Evolutionary conservation across 1,140 invertebrate species (phyloP).

Genomic region (Procambarus virginalis): DNA sequence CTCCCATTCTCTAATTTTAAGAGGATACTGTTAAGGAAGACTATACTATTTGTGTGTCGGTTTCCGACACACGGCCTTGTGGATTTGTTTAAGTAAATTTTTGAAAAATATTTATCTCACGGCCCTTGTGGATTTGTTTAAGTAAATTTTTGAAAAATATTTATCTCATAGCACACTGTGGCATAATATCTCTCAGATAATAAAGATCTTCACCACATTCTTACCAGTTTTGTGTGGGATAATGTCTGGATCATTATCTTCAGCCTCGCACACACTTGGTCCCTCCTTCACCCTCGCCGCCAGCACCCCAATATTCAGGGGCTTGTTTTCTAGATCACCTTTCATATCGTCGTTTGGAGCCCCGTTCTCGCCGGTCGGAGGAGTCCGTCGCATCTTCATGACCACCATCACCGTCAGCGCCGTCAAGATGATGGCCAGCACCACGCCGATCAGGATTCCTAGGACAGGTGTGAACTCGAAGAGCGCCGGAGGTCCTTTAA

Average conservation of each 20-base stretch:
- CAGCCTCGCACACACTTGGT: conserved; percentile 80
- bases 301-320: conserved; percentile 74
- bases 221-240: conserved; percentile 83
- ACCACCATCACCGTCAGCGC: conserved; percentile 83
- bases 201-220: not conserved
- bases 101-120: too few species aligned
- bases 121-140: too few species aligned
- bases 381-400: conserved; percentile 79
- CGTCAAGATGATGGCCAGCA: conserved; percentile 82
- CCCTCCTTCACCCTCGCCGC: conserved; percentile 74
- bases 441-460: conserved; percentile 82
- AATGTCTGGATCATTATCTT: conserved; percentile 86
- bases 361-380: conserved; percentile 72
- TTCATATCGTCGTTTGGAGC: conserved; percentile 74
- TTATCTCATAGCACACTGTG: too few species aligned
- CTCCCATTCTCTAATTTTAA: too few species aligned
- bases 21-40: too few species aligned
- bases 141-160: too few species aligned
- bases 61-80: too few species aligned
- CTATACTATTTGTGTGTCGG: too few species aligned
- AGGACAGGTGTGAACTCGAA: conserved; percentile 81
- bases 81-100: too few species aligned
- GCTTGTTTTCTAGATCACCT: conserved; percentile 77
- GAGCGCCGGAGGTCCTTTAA: conserved; percentile 68
- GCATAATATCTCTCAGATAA: too few species aligned